Evolutionary conservation across 2,888 invertebrate species (phyloP).

Genomic region (Onthophagus sagittarius): DNA sequence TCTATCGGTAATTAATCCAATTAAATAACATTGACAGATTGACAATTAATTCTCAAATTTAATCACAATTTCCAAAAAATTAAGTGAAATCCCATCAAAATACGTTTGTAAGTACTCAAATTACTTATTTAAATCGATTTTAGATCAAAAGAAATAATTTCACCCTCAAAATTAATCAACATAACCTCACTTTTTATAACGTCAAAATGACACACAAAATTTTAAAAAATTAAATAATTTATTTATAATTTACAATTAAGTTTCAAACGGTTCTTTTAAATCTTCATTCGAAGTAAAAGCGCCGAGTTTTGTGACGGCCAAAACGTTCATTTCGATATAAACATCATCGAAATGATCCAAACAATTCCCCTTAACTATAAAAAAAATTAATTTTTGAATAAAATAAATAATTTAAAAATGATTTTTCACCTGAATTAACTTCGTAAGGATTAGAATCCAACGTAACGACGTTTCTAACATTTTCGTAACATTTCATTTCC

Average conservation of each 20-base stretch:
- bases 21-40: too few species aligned
- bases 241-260: not conserved
- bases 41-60: too few species aligned
- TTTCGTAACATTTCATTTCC: slow-evolving; percentile 44
- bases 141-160: too few species aligned
- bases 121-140: too few species aligned
- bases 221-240: not conserved
- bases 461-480: slow-evolving; percentile 42
- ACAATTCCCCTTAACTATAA: slow-evolving; percentile 45
- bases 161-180: too few species aligned
- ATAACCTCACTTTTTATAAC: too few species aligned
- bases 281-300: not conserved
- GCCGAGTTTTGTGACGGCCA: slow-evolving; percentile 53
- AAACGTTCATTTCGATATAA: slow-evolving; percentile 50
- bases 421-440: not conserved
- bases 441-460: slow-evolving; percentile 46
- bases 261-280: not conserved
- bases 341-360: slow-evolving; percentile 52
- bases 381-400: slow-evolving; percentile 20
- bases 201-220: too few species aligned
- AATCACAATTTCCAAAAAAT: too few species aligned
- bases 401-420: not conserved
- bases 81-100: too few species aligned
- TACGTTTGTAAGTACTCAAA: too few species aligned
- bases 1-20: too few species aligned